Evolutionary conservation across 2,888 invertebrate species (phyloP), one percentile per base, ranked within the genome.

Genomic region (Caenorhabditis sp.): DNA sequence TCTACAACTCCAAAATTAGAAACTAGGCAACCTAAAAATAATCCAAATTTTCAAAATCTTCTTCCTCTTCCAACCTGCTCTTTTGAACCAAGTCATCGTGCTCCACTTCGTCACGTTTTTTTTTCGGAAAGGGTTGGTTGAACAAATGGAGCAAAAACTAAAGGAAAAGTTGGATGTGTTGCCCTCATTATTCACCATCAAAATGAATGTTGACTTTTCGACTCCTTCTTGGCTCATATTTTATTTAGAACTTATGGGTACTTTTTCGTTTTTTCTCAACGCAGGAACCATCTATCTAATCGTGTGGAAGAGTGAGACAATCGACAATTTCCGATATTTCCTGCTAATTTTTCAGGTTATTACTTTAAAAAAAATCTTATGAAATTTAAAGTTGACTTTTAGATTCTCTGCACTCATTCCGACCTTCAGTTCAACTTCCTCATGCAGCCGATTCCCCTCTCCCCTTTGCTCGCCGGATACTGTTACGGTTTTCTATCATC

Each of bases 241-340:
- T 4, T 72, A 72, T 35, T 22, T 54, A 1, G 14, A 72, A 10
- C 19, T 72, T 16, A 72, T 72, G 28, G 59, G 72, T 16, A 59
- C n/a, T 35, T 10, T 49, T 0, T 59, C 59, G 2, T 22, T 59
- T 7, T 12, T 59, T 31, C 22, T 72, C 22, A 72, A 72, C 35
- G 3, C 35, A 10, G 16, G 22, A n/a, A 44, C 59, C 14, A 22
- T 72, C 26, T 72, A 59, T 49, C 35, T 72, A 28, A 35, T 72
- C 8, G 10, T 72, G 7, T 59, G 22, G 22, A 58, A 72, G 19
- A 72, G 44, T 22, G 72, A 59, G 19, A 28, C 12, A 31, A 72
- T 72, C 14, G 72, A 59, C 14, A 47, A 44, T 28, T 72, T 72
- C 16, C 38, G 59, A 59, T 49, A 59, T 24, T 72, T 54, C 49